A percentile compares a stretch with the other conserved stretches of the same genome.
phyloP scores from a whole-genome alignment of 1,140 invertebrate species.

The Stegodyphus dumicola region DNA sequence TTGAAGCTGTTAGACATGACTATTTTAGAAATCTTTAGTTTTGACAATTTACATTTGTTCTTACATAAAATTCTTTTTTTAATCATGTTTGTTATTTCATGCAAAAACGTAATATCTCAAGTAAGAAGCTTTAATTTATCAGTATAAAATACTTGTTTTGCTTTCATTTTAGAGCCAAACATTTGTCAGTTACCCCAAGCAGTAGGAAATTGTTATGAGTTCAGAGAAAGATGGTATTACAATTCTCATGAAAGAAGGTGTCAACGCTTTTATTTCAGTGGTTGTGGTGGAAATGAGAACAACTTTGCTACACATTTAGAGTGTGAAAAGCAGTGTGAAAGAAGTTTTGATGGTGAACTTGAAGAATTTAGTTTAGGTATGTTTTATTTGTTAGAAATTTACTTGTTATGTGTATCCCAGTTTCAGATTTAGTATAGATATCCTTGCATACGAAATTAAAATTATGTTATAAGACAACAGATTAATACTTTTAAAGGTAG shows the following conservation, averaged over 20 bases:
- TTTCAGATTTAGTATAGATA: neutral
- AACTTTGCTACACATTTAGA: conserved; percentile 81
- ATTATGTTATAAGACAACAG: too few relatives aligned
- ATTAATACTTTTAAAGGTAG: too few relatives aligned
- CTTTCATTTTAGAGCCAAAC: conserved; percentile 16
- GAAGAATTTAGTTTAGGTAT: conserved; percentile 39
- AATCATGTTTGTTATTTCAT: too few relatives aligned
- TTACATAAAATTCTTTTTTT: too few relatives aligned
- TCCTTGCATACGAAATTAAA: too few relatives aligned
- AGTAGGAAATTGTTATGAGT: conserved; percentile 74
- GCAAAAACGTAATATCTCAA: too few relatives aligned
- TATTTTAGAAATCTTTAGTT: too few relatives aligned
- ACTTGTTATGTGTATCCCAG: neutral
- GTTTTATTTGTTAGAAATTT: neutral
- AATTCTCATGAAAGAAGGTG: conserved; percentile 83
- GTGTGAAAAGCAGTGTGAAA: conserved; percentile 81
- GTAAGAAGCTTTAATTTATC: too few relatives aligned
- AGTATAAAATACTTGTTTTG: too few relatives aligned
- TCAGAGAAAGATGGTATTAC: conserved; percentile 83
- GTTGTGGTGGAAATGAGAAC: conserved; percentile 88
- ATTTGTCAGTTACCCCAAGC: conserved; percentile 77
- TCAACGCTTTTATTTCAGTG: conserved; percentile 83
- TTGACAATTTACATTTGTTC: too few relatives aligned
- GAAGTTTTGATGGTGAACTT: conserved; percentile 63
- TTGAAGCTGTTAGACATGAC: too few relatives aligned